These are phyloP conservation scores for Phymatocera aterrima DNA, from an alignment of 2,888 invertebrate species.

Conservation along the genomic window DNA sequence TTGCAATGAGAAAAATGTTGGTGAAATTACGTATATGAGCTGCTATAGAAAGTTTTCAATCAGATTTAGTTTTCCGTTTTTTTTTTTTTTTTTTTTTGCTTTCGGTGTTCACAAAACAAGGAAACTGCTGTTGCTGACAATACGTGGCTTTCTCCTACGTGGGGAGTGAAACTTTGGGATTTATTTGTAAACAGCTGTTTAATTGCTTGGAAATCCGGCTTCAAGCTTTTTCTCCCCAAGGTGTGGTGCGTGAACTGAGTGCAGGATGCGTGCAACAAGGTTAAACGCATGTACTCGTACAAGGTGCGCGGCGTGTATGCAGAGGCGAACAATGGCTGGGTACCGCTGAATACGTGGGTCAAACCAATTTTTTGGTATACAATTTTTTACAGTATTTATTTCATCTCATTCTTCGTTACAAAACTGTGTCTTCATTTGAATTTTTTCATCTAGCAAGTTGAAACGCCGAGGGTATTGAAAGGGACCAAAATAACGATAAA, in stretches of 20 bases:
- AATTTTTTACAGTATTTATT: background rate
- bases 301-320: background rate
- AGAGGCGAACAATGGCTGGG: conserved; percentile 1
- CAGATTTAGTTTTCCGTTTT: background rate
- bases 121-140: conserved; percentile 32
- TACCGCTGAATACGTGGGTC: conserved; percentile 15
- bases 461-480: background rate
- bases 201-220: conserved; percentile 47
- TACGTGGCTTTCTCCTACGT: background rate
- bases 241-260: conserved; percentile 44
- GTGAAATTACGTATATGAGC: too few species aligned
- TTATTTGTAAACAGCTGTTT: conserved; percentile 48
- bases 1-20: too few species aligned
- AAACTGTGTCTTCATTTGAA: background rate
- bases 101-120: background rate
- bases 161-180: conserved; percentile 40
- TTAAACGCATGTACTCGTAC: conserved; percentile 7
- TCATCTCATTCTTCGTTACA: background rate
- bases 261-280: conserved; percentile 31
- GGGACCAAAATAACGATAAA: background rate
- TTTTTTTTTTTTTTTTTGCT: background rate
- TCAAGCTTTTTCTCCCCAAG: conserved; percentile 18
- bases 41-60: conserved; percentile 9
- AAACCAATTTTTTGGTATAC: background rate
- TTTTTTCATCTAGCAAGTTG: background rate